phyloP scores from a whole-genome alignment of 2,797 vertebrate species.

The Pyrocephalus nanus region DNA sequence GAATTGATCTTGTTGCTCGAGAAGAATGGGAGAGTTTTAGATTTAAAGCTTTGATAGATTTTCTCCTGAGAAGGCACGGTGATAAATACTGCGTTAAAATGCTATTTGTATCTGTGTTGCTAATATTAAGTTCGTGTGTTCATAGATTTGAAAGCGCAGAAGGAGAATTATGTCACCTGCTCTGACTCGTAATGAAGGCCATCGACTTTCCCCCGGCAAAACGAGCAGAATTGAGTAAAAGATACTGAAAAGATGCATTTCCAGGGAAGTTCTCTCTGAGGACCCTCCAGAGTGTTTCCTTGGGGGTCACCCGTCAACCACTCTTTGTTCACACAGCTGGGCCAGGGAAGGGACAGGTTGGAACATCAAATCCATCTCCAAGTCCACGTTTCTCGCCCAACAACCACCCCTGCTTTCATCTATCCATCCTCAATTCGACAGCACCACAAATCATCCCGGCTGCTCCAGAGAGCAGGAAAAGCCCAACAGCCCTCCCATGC shows the following conservation, averaged over 20 bases:
- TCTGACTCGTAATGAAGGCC: conserved; percentile 29
- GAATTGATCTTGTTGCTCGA: conserved; percentile 61
- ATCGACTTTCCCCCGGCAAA: not conserved
- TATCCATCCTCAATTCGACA: not conserved
- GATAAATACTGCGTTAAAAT: conserved; percentile 63
- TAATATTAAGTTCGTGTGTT: conserved; percentile 46
- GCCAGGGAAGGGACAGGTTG: not conserved
- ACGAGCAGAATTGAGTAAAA: not conserved
- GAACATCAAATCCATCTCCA: not conserved
- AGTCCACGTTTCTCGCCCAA: rapidly evolving
- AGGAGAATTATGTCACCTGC: conserved; percentile 58
- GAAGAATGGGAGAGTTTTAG: conserved; percentile 59
- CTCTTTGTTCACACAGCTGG: not conserved
- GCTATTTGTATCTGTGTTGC: conserved; percentile 62
- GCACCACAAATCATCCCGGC: rapidly evolving
- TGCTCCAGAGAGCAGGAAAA: not conserved
- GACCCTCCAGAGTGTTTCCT: not conserved
- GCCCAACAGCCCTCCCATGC: not conserved
- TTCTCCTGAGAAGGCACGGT: not conserved
- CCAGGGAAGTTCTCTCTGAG: not conserved
- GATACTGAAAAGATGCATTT: not conserved
- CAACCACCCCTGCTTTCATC: not conserved
- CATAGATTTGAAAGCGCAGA: conserved; percentile 32
- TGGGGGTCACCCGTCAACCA: rapidly evolving
- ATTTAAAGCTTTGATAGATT: conserved; percentile 66